A percentile compares a stretch with the other conserved stretches of the same genome.
phyloP scores from a whole-genome alignment of 2,888 invertebrate species.

The Sinohyriopsis cumingii region DNA sequence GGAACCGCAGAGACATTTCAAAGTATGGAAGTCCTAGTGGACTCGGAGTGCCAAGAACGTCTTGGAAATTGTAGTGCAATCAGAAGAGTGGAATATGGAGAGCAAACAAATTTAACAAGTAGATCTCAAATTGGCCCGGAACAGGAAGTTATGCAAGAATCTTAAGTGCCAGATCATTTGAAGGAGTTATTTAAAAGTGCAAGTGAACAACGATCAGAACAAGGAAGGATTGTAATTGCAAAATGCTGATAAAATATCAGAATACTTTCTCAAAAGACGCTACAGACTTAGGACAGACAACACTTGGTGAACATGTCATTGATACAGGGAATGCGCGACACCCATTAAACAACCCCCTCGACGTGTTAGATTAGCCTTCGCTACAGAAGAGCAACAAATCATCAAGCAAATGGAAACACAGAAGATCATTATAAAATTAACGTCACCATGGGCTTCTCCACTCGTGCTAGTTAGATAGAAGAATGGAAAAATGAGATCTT shows the following conservation, averaged over 20 bases:
- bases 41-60: too few relatives aligned
- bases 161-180: too few relatives aligned
- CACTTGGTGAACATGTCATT: slow-evolving; percentile 10
- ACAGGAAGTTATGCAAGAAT: too few relatives aligned
- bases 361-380: slow-evolving; percentile 13
- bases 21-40: too few relatives aligned
- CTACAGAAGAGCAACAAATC: slow-evolving; percentile 10
- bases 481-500: slow-evolving; percentile 16
- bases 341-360: slow-evolving; percentile 10
- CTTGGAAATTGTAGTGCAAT: too few relatives aligned
- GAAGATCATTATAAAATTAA: slow-evolving; percentile 14
- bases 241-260: neutral
- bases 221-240: neutral
- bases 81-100: too few relatives aligned
- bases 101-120: too few relatives aligned
- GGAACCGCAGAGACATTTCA: too few relatives aligned
- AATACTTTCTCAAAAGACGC: neutral
- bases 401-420: slow-evolving; percentile 17
- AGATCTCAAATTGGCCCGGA: too few relatives aligned
- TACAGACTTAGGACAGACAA: neutral
- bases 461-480: slow-evolving; percentile 17
- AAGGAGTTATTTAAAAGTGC: neutral
- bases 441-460: slow-evolving; percentile 14
- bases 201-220: too few relatives aligned
- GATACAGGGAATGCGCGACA: slow-evolving; percentile 9